A percentile compares a stretch with the other conserved stretches of the same genome.
Conservation (phyloP, 2,888 invertebrate genomes). For the Orgyia antiqua region DNA sequence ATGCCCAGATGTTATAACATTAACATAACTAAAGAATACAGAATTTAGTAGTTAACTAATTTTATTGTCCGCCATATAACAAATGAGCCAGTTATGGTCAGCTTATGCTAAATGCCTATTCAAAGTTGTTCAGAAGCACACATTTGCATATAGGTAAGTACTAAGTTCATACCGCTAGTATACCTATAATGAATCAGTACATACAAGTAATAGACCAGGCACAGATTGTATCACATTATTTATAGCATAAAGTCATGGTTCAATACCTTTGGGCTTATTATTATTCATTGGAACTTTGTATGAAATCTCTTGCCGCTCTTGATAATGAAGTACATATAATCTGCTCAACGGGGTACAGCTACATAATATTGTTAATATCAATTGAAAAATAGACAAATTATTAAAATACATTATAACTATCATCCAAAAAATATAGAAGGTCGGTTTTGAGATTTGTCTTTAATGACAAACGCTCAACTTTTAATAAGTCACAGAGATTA, state of each 20-base stretch:
- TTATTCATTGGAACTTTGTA: conserved; percentile 49
- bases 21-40: too few relatives aligned
- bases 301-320: conserved; percentile 33
- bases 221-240: conserved; percentile 58
- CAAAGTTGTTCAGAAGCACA: conserved; percentile 35
- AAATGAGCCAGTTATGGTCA: conserved; percentile 20
- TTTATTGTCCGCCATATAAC: conserved; percentile 14
- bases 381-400: too few relatives aligned
- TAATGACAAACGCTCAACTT: too few relatives aligned
- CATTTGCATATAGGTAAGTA: conserved; percentile 46
- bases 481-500: too few relatives aligned
- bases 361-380: neutral
- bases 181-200: conserved; percentile 29
- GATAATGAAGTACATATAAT: conserved; percentile 27
- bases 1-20: too few relatives aligned
- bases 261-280: conserved; percentile 54
- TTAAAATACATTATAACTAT: too few relatives aligned
- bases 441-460: too few relatives aligned
- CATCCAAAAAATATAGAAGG: too few relatives aligned
- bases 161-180: conserved; percentile 23
- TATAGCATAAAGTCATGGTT: conserved; percentile 57
- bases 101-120: conserved; percentile 45
- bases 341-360: too few relatives aligned
- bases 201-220: conserved; percentile 31
- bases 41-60: conserved; percentile 3